Conservation (phyloP, 2,797 vertebrate species). For the Sylvilagus floridanus region DNA sequence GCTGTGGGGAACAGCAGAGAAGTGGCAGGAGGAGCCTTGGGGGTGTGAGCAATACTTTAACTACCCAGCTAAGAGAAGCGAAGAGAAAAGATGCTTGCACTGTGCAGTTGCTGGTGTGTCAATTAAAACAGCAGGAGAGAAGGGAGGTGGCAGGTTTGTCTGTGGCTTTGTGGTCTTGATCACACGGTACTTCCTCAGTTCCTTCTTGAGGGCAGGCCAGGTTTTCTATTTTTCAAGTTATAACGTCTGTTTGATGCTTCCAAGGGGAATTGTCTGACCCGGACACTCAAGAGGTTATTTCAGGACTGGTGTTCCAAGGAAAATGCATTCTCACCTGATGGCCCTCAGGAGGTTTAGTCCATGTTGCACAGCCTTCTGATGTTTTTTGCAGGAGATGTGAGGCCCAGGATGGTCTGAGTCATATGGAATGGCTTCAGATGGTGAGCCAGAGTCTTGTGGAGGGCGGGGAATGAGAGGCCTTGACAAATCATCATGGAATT, state of each 20-base stretch:
- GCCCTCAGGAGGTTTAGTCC: slow-evolving; percentile 59
- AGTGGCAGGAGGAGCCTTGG: background rate
- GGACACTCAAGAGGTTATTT: slow-evolving; percentile 59
- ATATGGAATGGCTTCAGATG: slow-evolving; percentile 36
- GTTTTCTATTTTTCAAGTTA: slow-evolving; percentile 61
- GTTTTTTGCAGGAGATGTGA: slow-evolving; percentile 65
- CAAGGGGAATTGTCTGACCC: slow-evolving; percentile 68
- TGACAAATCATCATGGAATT: slow-evolving; percentile 61
- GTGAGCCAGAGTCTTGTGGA: background rate
- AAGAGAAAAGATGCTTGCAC: background rate
- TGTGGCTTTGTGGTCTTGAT: slow-evolving; percentile 40
- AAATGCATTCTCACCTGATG: slow-evolving; percentile 63
- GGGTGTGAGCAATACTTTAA: background rate
- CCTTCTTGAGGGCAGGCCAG: slow-evolving; percentile 37
- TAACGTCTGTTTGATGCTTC: slow-evolving; percentile 28
- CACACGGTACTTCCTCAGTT: slow-evolving; percentile 11
- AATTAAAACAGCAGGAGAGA: background rate
- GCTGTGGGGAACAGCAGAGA: background rate
- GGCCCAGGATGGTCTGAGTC: slow-evolving; percentile 71
- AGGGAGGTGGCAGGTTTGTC: background rate
- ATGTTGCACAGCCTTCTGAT: slow-evolving; percentile 58
- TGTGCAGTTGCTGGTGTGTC: background rate
- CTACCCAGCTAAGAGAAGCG: background rate
- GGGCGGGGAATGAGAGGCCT: background rate
- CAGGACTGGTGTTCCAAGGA: slow-evolving; percentile 71